Conservation (phyloP, 2,113 vertebrate genomes). For the Nematolebias whitei region DNA sequence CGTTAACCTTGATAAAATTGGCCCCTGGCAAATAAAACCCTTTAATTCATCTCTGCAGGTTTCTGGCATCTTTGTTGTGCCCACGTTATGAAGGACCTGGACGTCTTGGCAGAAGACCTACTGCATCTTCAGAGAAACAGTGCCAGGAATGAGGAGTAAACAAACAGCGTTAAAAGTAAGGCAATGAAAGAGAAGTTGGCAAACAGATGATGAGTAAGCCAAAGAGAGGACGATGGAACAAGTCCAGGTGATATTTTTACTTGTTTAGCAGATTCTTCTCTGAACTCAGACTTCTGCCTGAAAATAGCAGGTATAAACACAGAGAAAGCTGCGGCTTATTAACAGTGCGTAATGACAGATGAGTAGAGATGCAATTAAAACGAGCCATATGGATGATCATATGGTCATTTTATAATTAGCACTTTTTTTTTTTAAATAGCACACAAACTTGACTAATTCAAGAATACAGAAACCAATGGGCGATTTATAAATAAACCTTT, state of each 20-base stretch:
- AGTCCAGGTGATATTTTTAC: constrained; percentile 65
- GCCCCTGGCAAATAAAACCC: constrained; percentile 27
- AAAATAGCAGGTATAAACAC: constrained; percentile 60
- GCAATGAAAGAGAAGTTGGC: constrained; percentile 52
- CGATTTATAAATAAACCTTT: constrained; percentile 49
- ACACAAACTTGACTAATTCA: constrained; percentile 44
- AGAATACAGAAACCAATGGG: constrained; percentile 25
- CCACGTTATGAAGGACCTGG: constrained; percentile 20
- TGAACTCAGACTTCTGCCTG: constrained; percentile 44
- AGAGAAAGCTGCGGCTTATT: constrained; percentile 60
- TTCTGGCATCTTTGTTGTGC: constrained; percentile 34
- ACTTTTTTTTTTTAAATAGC: constrained; percentile 69
- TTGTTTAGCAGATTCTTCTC: constrained; percentile 40
- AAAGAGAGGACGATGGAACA: constrained; percentile 37
- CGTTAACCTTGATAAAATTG: constrained; percentile 6
- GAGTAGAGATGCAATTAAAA: constrained; percentile 74
- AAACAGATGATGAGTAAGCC: constrained; percentile 32
- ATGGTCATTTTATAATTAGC: constrained; percentile 78
- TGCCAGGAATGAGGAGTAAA: constrained; percentile 26
- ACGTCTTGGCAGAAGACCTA: constrained; percentile 44
- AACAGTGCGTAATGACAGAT: constrained; percentile 60
- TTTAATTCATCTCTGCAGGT: constrained; percentile 50
- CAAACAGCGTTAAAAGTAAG: constrained; percentile 33
- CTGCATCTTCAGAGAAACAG: constrained; percentile 39
- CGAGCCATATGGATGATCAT: constrained; percentile 76